These are phyloP conservation scores for Eilema sororculum DNA, from an alignment of 2,888 invertebrate species.

Conservation along the genomic window DNA sequence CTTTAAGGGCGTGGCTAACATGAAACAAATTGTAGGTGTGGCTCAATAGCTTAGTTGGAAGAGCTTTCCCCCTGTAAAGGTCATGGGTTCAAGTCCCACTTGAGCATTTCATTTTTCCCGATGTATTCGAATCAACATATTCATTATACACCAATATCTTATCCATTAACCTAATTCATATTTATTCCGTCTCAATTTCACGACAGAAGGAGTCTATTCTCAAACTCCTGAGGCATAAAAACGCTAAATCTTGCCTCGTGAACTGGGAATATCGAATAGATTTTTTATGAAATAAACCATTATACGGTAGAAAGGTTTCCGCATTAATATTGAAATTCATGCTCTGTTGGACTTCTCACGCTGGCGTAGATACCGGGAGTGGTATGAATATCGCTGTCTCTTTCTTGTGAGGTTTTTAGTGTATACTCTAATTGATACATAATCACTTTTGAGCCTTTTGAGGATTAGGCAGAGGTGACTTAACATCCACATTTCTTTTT, in stretches of 20 bases:
- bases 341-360: slow-evolving; percentile 57
- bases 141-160: neutral
- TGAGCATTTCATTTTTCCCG: no score
- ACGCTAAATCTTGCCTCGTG: slow-evolving; percentile 14
- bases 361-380: slow-evolving; percentile 30
- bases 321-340: slow-evolving; percentile 50
- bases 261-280: slow-evolving; percentile 41
- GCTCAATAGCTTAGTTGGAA: no score
- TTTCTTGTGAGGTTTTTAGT: slow-evolving; percentile 22
- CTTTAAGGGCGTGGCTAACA: no score
- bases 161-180: neutral
- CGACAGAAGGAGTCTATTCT: slow-evolving; percentile 2
- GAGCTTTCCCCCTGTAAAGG: no score
- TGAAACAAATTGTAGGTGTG: no score
- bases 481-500: no score
- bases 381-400: slow-evolving; percentile 27
- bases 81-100: no score
- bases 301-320: slow-evolving; percentile 49
- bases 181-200: slow-evolving; percentile 6
- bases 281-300: slow-evolving; percentile 56
- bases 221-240: slow-evolving; percentile 7
- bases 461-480: no score
- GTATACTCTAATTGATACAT: no score
- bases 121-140: no score
- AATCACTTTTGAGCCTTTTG: no score